Conservation (phyloP, 2,797 vertebrate genomes). For the Cyprinella venusta region DNA sequence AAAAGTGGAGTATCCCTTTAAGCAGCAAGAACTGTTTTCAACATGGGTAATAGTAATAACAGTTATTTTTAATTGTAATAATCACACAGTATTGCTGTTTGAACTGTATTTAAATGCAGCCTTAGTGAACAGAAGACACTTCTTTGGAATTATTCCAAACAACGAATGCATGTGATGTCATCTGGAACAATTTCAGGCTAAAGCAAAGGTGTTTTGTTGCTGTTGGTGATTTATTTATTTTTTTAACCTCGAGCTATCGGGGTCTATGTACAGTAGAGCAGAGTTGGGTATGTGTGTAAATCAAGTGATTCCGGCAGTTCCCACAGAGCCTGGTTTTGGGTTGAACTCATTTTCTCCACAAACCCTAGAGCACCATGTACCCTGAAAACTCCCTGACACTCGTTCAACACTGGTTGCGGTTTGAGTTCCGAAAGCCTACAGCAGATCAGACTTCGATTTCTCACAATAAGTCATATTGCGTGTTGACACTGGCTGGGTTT, state of each 20-base stretch:
- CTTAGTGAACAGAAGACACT: background rate
- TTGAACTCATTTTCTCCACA: background rate
- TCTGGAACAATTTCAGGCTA: background rate
- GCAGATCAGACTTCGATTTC: conserved; percentile 5
- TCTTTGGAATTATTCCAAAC: background rate
- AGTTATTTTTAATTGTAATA: background rate
- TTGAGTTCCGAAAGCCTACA: conserved; percentile 1
- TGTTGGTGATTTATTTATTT: no score
- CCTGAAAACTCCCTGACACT: background rate
- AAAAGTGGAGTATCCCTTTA: no score
- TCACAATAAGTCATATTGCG: conserved; percentile 18
- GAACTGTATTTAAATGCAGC: no score
- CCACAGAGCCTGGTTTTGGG: background rate
- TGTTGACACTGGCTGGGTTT: conserved; percentile 32
- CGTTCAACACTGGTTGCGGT: background rate
- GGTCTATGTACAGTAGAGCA: background rate
- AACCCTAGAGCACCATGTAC: background rate
- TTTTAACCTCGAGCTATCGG: background rate
- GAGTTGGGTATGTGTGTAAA: background rate
- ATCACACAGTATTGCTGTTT: no score
- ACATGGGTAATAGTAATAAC: background rate
- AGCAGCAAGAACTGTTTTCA: background rate
- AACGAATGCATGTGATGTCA: background rate
- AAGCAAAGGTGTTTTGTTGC: background rate
- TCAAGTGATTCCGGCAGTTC: background rate